These are phyloP conservation scores for Aldabrachelys gigantea DNA, from an alignment of 2,113 vertebrate species.

Conservation along the genomic window DNA sequence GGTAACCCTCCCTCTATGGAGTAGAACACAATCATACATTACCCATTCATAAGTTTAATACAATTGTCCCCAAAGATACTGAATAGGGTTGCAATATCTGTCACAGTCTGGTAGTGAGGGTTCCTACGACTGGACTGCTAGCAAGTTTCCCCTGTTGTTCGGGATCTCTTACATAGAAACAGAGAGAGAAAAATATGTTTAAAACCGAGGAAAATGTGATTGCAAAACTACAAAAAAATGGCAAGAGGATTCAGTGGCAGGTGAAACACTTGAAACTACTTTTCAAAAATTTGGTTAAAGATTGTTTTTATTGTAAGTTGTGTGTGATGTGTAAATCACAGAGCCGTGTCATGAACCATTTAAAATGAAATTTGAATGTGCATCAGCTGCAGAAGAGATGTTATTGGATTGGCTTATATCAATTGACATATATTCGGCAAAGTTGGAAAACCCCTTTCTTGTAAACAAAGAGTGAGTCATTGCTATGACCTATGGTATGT, in stretches of 20 bases:
- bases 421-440: background rate
- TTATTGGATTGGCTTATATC: background rate
- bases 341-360: conserved; percentile 31
- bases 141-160: background rate
- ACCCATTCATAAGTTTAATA: too few species aligned
- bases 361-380: conserved; percentile 38
- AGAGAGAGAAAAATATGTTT: background rate
- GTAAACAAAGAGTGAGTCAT: background rate
- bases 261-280: background rate
- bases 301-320: conserved; percentile 61
- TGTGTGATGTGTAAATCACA: conserved; percentile 6
- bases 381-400: background rate
- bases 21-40: too few species aligned
- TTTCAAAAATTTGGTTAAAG: conserved; percentile 15
- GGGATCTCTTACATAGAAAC: background rate
- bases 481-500: background rate
- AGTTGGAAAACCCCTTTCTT: background rate
- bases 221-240: background rate
- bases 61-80: too few species aligned
- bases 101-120: background rate
- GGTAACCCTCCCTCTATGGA: too few species aligned
- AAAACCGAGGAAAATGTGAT: background rate
- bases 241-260: background rate
- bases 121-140: background rate
- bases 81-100: too few species aligned